Percentiles rank a stretch among this genome's conserved stretches.
phyloP scores from a whole-genome alignment of 2,113 vertebrate genomes.

The Jaculus jaculus region DNA sequence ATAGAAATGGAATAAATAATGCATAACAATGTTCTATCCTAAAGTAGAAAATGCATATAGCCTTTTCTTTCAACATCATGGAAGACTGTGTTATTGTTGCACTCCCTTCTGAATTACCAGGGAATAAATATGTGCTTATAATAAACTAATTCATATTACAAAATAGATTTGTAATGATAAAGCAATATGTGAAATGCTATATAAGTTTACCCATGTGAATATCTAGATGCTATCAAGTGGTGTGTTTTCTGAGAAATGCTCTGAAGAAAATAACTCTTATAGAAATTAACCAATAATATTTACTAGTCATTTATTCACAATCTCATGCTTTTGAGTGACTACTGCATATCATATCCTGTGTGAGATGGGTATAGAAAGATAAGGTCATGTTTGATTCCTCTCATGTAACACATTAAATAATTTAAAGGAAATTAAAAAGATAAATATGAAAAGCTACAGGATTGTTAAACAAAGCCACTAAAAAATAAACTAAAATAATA shows the following conservation, averaged over 20 bases:
- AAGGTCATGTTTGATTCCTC: background rate
- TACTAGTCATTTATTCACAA: constrained; percentile 2
- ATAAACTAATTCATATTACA: background rate
- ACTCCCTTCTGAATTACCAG: background rate
- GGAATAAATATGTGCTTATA: background rate
- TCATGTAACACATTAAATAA: background rate
- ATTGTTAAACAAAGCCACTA: constrained; percentile 7
- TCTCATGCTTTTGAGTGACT: background rate
- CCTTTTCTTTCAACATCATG: background rate
- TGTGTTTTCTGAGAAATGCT: background rate
- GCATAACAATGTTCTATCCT: accelerated
- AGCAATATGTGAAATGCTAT: too few species aligned
- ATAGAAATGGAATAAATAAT: background rate
- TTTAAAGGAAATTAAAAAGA: constrained; percentile 54
- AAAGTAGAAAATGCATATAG: background rate
- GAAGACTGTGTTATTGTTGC: background rate
- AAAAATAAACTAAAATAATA: constrained; percentile 3
- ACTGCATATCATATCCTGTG: background rate
- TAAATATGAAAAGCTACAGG: background rate
- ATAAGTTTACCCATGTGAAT: background rate
- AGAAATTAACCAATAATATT: background rate
- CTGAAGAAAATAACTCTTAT: background rate
- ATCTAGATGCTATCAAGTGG: background rate
- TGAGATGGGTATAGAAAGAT: background rate
- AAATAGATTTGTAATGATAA: background rate